Evolutionary conservation across 1,140 invertebrate genomes (phyloP).

Genomic region (Steinernema khuongi): DNA sequence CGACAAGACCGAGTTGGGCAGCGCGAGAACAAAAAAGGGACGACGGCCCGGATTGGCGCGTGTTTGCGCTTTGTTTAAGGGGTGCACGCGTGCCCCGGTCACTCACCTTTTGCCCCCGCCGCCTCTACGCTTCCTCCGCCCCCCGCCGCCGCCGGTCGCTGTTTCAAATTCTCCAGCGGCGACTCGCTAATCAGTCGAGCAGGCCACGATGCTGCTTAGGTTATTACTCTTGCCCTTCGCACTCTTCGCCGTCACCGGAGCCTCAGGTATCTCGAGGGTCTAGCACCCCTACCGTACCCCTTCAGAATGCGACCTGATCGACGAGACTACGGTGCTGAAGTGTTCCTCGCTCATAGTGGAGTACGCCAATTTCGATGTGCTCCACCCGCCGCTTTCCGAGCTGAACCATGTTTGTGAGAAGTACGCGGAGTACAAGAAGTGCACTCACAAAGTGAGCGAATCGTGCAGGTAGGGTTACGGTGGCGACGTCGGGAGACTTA

Average conservation of each 20-base stretch:
- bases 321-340: slow-evolving; percentile 1
- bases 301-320: background rate
- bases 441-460: slow-evolving; percentile 29
- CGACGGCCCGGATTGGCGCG: background rate
- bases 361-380: slow-evolving; percentile 3
- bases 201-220: background rate
- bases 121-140: background rate
- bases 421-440: slow-evolving; percentile 33
- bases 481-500: background rate
- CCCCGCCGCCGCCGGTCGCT: background rate
- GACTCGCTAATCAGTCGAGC: background rate
- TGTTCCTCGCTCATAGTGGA: background rate
- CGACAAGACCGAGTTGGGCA: background rate
- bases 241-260: background rate
- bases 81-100: background rate
- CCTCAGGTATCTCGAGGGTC: background rate
- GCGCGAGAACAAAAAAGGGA: background rate
- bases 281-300: background rate
- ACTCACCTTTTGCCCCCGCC: slow-evolving; percentile 12
- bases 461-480: slow-evolving; percentile 28
- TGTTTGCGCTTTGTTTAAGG: slow-evolving; percentile 1
- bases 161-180: slow-evolving; percentile 2
- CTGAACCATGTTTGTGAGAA: slow-evolving; percentile 24
- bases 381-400: slow-evolving; percentile 34
- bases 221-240: background rate